A percentile compares a stretch with the other conserved stretches of the same genome.
phyloP scores from a whole-genome alignment of 2,797 vertebrate species.

The Neomorphus geoffroyi region DNA sequence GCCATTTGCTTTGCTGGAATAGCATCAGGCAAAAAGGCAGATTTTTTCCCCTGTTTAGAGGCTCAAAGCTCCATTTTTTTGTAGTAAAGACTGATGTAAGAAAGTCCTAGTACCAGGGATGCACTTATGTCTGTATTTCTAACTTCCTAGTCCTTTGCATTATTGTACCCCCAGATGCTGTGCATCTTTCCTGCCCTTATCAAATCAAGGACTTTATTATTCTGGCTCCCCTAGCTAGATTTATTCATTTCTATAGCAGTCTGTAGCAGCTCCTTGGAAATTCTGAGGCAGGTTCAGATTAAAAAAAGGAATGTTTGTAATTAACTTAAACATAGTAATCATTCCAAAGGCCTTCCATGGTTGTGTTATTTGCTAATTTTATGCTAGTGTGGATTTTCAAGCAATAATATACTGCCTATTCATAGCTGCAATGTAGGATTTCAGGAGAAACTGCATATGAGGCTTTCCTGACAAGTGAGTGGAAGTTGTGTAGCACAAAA shows the following conservation, averaged over 20 bases:
- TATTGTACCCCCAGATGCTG: background rate
- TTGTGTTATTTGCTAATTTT: background rate
- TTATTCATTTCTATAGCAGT: background rate
- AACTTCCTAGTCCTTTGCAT: background rate
- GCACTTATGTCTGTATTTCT: background rate
- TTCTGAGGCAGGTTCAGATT: background rate
- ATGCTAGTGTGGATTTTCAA: background rate
- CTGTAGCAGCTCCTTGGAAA: background rate
- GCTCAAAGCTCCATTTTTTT: background rate
- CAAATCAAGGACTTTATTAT: background rate
- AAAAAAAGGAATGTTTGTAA: background rate
- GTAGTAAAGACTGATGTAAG: accelerated
- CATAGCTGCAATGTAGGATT: background rate
- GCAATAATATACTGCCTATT: background rate
- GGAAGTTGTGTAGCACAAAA: background rate
- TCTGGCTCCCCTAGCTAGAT: background rate
- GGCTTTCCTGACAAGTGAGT: background rate
- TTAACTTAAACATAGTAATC: background rate
- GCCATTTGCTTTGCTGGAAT: background rate
- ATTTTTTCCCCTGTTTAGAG: background rate
- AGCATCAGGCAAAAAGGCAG: background rate
- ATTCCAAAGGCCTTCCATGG: background rate
- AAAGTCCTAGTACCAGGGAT: background rate
- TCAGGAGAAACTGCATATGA: background rate
- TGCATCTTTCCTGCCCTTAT: background rate